Conservation (phyloP, 2,888 invertebrate species). For the Drosophila colorata region DNA sequence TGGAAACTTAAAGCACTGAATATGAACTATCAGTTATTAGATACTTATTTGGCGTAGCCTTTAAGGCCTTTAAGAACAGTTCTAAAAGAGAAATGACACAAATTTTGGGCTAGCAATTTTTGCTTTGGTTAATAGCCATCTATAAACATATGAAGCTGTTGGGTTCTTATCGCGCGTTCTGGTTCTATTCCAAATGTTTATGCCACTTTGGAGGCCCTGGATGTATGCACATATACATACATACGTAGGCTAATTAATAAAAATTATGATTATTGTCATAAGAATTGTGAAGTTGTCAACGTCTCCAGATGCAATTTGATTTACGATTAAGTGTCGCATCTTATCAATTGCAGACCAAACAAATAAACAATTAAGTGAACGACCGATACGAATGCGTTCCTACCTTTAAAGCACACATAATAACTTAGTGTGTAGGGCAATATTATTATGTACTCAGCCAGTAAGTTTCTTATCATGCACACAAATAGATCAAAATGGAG, state of each 20-base stretch:
- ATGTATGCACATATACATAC: slow-evolving; percentile 3
- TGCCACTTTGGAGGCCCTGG: neutral
- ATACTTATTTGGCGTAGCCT: neutral
- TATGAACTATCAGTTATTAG: neutral
- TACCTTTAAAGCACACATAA: slow-evolving; percentile 2
- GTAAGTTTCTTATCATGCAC: neutral
- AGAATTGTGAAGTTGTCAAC: slow-evolving; percentile 23
- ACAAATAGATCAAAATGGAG: neutral
- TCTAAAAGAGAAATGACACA: neutral
- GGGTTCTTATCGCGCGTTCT: slow-evolving; percentile 22
- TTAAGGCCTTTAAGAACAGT: too few species aligned
- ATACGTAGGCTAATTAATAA: slow-evolving; percentile 53
- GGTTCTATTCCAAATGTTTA: too few species aligned
- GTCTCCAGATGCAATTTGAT: slow-evolving; percentile 49
- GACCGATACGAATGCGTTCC: slow-evolving; percentile 58
- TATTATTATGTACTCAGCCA: neutral
- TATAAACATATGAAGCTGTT: neutral
- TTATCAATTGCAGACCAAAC: slow-evolving; percentile 66
- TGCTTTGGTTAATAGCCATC: neutral
- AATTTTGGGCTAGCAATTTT: neutral
- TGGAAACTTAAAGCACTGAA: neutral
- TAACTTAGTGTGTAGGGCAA: neutral
- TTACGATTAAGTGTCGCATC: slow-evolving; percentile 49
- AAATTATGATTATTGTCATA: slow-evolving; percentile 65
- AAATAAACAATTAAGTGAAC: slow-evolving; percentile 61